Percentiles rank a stretch among this genome's conserved stretches.
These are phyloP conservation scores for Rhaphigaster nebulosa DNA, from an alignment of 2,888 invertebrate genomes.

Conservation along the genomic window DNA sequence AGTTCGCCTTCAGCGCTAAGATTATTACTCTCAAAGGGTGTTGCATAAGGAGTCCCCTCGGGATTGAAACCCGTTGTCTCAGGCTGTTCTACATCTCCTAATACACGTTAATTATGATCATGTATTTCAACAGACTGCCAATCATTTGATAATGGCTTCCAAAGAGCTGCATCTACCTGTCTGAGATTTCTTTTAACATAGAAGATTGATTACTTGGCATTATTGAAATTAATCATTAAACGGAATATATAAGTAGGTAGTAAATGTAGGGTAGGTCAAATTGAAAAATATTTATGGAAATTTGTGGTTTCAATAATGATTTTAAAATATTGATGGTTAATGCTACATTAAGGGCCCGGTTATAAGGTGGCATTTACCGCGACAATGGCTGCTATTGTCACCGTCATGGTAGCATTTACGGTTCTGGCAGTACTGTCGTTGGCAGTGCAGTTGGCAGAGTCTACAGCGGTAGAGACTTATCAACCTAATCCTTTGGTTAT, in stretches of 20 bases:
- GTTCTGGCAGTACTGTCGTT: too few species aligned
- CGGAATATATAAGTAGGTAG: neutral
- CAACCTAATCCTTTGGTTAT: too few species aligned
- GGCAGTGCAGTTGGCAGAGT: too few species aligned
- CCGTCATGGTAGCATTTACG: too few species aligned
- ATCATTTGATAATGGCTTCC: neutral
- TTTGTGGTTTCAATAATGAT: too few species aligned
- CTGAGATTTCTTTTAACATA: neutral
- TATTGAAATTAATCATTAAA: neutral
- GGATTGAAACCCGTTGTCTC: neutral
- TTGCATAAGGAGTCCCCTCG: neutral
- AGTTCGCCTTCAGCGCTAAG: neutral
- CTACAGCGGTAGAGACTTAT: too few species aligned
- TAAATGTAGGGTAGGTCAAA: too few species aligned
- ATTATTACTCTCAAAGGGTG: neutral
- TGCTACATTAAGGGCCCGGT: too few species aligned
- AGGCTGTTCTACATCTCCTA: neutral
- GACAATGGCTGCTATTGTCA: too few species aligned
- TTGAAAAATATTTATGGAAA: too few species aligned
- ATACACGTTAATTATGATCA: neutral
- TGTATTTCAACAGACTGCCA: neutral
- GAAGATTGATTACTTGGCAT: neutral
- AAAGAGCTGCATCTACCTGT: neutral
- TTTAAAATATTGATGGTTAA: too few species aligned
- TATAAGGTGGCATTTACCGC: too few species aligned